Evolutionary conservation across 1,140 invertebrate genomes (phyloP), one percentile per base, ranked within the genome.

Genomic region (Aphidius gifuensis): DNA sequence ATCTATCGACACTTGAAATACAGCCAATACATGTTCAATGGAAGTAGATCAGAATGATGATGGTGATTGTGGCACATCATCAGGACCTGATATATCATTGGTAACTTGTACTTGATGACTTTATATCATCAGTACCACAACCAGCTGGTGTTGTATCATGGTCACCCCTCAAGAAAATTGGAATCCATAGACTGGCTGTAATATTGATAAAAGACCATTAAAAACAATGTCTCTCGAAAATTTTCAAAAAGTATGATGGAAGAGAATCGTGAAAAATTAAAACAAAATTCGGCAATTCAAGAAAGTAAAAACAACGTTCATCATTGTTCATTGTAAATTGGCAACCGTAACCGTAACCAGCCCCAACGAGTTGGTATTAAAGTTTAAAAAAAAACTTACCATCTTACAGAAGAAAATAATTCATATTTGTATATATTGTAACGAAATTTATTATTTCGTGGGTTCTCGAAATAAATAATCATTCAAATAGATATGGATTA

Each of bases 91-190:
- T 6, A 62, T 86, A 9, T 85, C 85, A 5, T 68, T 90, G 6
- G 65, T 89, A 42, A 82, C 82, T 11, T 63, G 81, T 86, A 9
- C 69, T 90, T 57, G 84, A 88, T 57, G 87, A 88, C 55, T 88
- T 90, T 73, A 77, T 84, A 55, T 76, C 83, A 3, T 79, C 82
- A 6, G 82, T 82, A 64, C 84, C 83, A 0, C 83, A 84, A 56
- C 74, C 80, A 16, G 86, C 83, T 23, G 91, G 91, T 9, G 91
- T 96, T 0, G 93, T 99, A 11, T 88, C 93, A 4, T 99, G 96
- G 96, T 93, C 93, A 3, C 97, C 97, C 96, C 96, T 0, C 87
- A 91, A 66, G 86, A 86, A 9, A 99, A 99, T 78, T 99, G 96
- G 96, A 97, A 99, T 81, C 89, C 96, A 7, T 98, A 95, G 96